Evolutionary conservation across 2,888 invertebrate species (phyloP), one percentile per base, ranked within the genome.

Genomic region (Dromius quadrimaculatus): DNA sequence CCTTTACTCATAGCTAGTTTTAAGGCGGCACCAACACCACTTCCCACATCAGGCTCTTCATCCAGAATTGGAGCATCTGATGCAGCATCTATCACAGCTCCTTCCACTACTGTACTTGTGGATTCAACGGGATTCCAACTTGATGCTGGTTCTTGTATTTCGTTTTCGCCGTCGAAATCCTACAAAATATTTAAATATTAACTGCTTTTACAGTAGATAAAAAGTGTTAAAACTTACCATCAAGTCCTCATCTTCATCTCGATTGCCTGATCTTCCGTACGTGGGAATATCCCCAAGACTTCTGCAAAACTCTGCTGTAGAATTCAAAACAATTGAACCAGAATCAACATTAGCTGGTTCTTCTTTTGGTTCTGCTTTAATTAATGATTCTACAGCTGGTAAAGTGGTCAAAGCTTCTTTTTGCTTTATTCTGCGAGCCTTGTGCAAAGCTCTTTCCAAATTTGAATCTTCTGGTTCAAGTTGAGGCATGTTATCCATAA

Each of bases 231-330:
- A 38, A 3, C 68, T 43, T 59, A 68, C 78, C 87, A 88, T 75
- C 86, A 88, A 59, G 2, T 86, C 85, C 65, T 89, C 89, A 75
- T 92, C 92, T 78, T 92, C 92, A 78, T 95, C 94, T 28, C 95
- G 85, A 84, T 96, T 95, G 28, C 95, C 95, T 15, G 95, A 91
- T 81, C 91, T 90, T 11, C 95, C 97, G 80, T 96, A 96, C 0
- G 96, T 96, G 69, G 97, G 97, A 77, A 97, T 96, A 81, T 97
- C 97, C 0, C 97, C 82, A 4, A 98, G 86, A 47, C 96, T 95
- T 77, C 97, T 89, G 80, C 98, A 98, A 85, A 98, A 98, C 86
- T 98, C 98, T 0, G 97, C 97, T 0, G 97, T 97, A 0, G 95
- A 91, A 85, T 98, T 96, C 66, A 98, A 84, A 70, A 92, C 88